Percentiles rank a stretch among this genome's conserved stretches.
These are phyloP conservation scores for Andricus grossulariae DNA, from an alignment of 1,140 invertebrate genomes.

Conservation along the genomic window DNA sequence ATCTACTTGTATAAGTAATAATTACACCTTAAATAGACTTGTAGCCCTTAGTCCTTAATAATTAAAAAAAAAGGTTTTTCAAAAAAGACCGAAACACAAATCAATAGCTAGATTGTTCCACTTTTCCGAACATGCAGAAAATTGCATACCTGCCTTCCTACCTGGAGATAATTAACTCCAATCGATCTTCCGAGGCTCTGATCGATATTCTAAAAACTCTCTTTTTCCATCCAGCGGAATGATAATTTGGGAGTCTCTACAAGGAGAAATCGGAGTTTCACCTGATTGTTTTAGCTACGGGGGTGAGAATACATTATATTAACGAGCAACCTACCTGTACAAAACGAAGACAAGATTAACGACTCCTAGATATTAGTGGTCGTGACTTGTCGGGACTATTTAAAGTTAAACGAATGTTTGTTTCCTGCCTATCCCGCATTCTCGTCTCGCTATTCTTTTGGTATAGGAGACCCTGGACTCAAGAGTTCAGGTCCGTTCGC, in stretches of 20 bases:
- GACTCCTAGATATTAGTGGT: conserved; percentile 60
- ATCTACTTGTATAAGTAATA: no score
- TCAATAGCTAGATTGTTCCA: no score
- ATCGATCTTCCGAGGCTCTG: not conserved
- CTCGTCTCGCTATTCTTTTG: conserved; percentile 46
- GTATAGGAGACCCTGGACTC: conserved; percentile 9
- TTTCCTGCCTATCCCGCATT: conserved; percentile 43
- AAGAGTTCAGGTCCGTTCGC: conserved; percentile 37
- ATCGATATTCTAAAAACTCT: conserved; percentile 41
- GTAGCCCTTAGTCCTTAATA: no score
- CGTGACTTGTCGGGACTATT: conserved; percentile 62
- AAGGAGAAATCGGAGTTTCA: conserved; percentile 23
- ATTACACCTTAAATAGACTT: no score
- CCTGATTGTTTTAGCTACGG: conserved; percentile 66
- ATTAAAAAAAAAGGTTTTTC: no score
- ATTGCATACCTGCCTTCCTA: not conserved
- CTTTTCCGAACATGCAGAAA: no score
- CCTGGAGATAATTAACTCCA: conserved; percentile 27
- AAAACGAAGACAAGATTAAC: conserved; percentile 63
- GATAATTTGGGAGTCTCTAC: conserved; percentile 26
- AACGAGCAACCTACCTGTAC: conserved; percentile 55
- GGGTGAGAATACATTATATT: conserved; percentile 68
- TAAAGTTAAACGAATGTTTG: conserved; percentile 65
- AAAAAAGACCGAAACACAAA: no score
- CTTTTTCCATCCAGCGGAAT: conserved; percentile 32